Evolutionary conservation across 2,888 invertebrate genomes (phyloP), one percentile per base, ranked within the genome.

Genomic region (Carabus problematicus): DNA sequence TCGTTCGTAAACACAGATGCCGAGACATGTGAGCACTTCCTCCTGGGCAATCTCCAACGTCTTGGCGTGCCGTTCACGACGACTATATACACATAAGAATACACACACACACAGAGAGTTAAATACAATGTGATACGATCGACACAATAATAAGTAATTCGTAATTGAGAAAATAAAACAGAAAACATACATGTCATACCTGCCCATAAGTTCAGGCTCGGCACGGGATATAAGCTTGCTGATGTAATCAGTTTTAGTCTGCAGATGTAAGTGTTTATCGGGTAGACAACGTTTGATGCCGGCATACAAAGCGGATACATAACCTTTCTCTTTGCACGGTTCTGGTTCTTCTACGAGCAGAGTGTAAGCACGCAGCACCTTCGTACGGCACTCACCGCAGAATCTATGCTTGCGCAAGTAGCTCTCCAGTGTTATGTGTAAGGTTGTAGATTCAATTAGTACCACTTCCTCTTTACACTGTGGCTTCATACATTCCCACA

Each of bases 1-100:
- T 70, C 95, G 87, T 79, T 96, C 95, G 79, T 95, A 95, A 77
- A 97, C 90, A 81, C 95, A 95, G 81, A 97, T 92, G 9, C 97
- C 97, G 71, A 97, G 87, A 81, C 97, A 97, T 8, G 95, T 96
- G 73, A 97, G 85, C 68, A 97, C 96, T 84, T 97, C 97, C 82
- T 97, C 96, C 83, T 97, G 97, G 75, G 97, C 97, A 73, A 96
- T 95, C 85, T 97, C 97, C 75, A 97, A 83, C n/a, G 97, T 97
- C 83, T 97, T 97, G 7, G 97, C 97, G 80, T 97, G 97, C 68
- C 97, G 87, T 81, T 97, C 97, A 71, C 96, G 87, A 74, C 92
- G 89, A 78, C 92, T 91, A 40, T 47, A 18, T 52, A 11, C 52
- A 52, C 14, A 52, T 9, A 52, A 9, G 16, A 4, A 52, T 4